A percentile compares a stretch with the other conserved stretches of the same genome.
phyloP scores from a whole-genome alignment of 2,797 vertebrate species.

The Phrynocephalus guinanensis region DNA sequence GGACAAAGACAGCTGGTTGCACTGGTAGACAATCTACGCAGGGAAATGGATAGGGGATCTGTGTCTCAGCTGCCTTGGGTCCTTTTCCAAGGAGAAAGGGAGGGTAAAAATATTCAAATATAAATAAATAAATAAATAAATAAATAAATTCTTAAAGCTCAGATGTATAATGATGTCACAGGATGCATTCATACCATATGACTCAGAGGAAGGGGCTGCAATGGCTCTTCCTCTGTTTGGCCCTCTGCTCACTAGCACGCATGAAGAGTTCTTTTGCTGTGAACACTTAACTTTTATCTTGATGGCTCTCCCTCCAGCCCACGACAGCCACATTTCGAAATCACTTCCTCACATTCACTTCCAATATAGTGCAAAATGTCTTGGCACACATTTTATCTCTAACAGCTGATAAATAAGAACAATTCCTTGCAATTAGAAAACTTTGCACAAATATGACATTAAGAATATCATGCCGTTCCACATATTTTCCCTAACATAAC shows the following conservation, averaged over 20 bases:
- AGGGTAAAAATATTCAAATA: too few relatives aligned
- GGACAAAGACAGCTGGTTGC: too few relatives aligned
- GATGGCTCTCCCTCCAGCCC: neutral
- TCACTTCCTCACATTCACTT: slow-evolving; percentile 14
- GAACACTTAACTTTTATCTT: neutral
- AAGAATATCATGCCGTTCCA: neutral
- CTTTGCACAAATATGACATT: neutral
- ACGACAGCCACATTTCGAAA: slow-evolving; percentile 21
- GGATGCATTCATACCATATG: neutral
- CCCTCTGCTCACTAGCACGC: neutral
- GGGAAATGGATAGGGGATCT: too few relatives aligned
- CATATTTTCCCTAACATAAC: neutral
- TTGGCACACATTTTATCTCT: neutral
- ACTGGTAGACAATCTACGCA: too few relatives aligned
- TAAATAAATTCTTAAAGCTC: neutral
- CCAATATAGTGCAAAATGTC: neutral
- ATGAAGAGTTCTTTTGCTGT: neutral
- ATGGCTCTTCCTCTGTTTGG: neutral
- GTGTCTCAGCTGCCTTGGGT: too few relatives aligned
- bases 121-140: too few relatives aligned
- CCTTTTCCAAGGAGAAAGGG: too few relatives aligned
- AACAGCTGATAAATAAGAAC: slow-evolving; percentile 13
- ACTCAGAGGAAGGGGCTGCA: neutral
- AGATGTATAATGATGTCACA: neutral
- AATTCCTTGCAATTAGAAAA: neutral